Evolutionary conservation across 2,797 vertebrate species (phyloP), one percentile per base, ranked within the genome.

Genomic region (Caiman crocodilus): DNA sequence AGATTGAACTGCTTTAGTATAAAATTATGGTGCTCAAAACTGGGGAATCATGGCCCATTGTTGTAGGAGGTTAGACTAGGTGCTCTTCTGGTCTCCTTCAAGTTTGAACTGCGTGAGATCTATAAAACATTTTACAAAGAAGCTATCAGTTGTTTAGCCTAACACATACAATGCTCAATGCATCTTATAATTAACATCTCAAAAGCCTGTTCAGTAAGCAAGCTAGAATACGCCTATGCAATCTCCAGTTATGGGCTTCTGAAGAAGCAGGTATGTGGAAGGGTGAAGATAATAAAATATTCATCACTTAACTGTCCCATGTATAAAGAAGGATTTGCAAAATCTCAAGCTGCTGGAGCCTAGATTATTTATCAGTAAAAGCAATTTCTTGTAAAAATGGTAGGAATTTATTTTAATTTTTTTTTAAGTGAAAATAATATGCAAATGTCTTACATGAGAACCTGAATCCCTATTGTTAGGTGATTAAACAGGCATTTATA

Each of bases 401-500:
- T 81, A 96, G 88, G 82, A 96, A 96, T 95, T 91, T 86, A 28
- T 77, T 95, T 96, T 96, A 94, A 96, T 95, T 95, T 93, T 50
- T 50, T 50, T 50, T 50, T 85, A 86, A 88, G 50, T 50, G 79
- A 85, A 82, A 85, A 79, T 82, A 83, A 60, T 88, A 82, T 18
- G 75, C 85, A 92, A 82, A 94, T 94, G 89, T 80, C 94, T 91
- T 90, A 94, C 92, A 96, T 94, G 93, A 95, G 90, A 90, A 80
- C 79, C 82, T 1, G 59, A 95, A 94, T 90, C 76, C 90, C 92
- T 87, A 95, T 93, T 96, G 92, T 95, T 92, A 94, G 92, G 84
- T 86, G 92, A 97, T 96, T 96, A 95, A 96, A 94, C 63, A 88
- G 69, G 91, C 69, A 92, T 95, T 95, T 96, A 93, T 94, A 97